phyloP scores from a whole-genome alignment of 2,888 invertebrate genomes.

The Sphaeridia pumilis region DNA sequence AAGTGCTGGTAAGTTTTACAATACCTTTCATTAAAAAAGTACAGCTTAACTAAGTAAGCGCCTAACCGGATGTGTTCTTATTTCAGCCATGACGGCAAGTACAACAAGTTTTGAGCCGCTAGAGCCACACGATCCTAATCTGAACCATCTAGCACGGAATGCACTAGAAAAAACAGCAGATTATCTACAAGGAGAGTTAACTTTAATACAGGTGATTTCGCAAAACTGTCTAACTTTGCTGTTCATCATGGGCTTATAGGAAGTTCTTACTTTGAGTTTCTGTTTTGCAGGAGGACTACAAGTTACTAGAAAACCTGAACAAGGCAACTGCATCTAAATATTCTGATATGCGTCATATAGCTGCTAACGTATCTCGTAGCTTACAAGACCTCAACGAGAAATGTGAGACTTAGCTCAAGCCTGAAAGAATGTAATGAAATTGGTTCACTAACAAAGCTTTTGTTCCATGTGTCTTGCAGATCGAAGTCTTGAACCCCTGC shows the following conservation, averaged over 20 bases:
- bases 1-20: too few species aligned
- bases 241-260: too few species aligned
- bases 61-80: too few species aligned
- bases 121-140: constrained; percentile 80
- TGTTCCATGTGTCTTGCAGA: constrained; percentile 43
- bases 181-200: constrained; percentile 80
- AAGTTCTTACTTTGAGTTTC: too few species aligned
- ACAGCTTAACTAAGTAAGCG: too few species aligned
- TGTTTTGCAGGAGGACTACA: constrained; percentile 89
- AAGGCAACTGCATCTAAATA: constrained; percentile 79
- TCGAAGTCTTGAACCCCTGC: constrained; percentile 59
- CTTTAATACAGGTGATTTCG: constrained; percentile 51
- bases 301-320: constrained; percentile 86
- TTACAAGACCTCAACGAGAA: constrained; percentile 73
- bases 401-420: too few species aligned
- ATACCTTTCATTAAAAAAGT: too few species aligned
- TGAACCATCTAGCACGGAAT: constrained; percentile 76
- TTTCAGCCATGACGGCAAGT: constrained; percentile 59
- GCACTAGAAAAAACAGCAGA: constrained; percentile 87
- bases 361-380: constrained; percentile 65
- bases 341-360: constrained; percentile 75
- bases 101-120: constrained; percentile 78
- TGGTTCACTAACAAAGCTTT: too few species aligned
- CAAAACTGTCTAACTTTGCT: neutral
- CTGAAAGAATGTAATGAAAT: too few species aligned